Evolutionary conservation across 2,113 vertebrate species (phyloP).

Genomic region (Plotosus lineatus): DNA sequence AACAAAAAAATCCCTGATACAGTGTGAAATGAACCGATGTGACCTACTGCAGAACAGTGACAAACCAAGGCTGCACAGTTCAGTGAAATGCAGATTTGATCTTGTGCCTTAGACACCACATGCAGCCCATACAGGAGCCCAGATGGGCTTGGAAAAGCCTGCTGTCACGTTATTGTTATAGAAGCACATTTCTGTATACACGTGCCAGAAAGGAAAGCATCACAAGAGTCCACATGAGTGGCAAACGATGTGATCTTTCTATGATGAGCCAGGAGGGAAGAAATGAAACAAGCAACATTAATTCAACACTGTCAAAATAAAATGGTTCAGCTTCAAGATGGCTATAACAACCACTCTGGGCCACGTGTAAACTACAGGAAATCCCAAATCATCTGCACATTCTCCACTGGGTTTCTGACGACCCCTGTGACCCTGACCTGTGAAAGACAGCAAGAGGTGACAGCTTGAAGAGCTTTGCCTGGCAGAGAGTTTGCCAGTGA

Average conservation of each 20-base stretch:
- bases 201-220: slow-evolving; percentile 38
- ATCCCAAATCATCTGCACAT: slow-evolving; percentile 59
- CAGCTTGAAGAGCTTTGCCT: not conserved
- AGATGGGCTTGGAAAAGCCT: slow-evolving; percentile 35
- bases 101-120: slow-evolving; percentile 38
- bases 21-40: not conserved
- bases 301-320: slow-evolving; percentile 52
- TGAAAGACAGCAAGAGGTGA: slow-evolving; percentile 51
- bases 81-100: slow-evolving; percentile 25
- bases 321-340: slow-evolving; percentile 31
- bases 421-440: slow-evolving; percentile 61
- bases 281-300: slow-evolving; percentile 40
- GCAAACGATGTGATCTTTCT: slow-evolving; percentile 34
- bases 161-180: slow-evolving; percentile 40
- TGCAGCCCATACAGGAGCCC: slow-evolving; percentile 4
- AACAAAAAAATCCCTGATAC: not conserved
- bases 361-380: slow-evolving; percentile 56
- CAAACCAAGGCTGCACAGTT: slow-evolving; percentile 14
- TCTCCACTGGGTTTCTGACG: slow-evolving; percentile 54
- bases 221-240: slow-evolving; percentile 22
- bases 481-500: slow-evolving; percentile 2
- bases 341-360: slow-evolving; percentile 47
- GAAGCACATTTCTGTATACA: slow-evolving; percentile 39
- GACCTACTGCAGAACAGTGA: slow-evolving; percentile 1
- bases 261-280: slow-evolving; percentile 28